Evolutionary conservation across 2,113 vertebrate genomes (phyloP), one percentile per base, ranked within the genome.

Genomic region (Aegotheles bennettii): DNA sequence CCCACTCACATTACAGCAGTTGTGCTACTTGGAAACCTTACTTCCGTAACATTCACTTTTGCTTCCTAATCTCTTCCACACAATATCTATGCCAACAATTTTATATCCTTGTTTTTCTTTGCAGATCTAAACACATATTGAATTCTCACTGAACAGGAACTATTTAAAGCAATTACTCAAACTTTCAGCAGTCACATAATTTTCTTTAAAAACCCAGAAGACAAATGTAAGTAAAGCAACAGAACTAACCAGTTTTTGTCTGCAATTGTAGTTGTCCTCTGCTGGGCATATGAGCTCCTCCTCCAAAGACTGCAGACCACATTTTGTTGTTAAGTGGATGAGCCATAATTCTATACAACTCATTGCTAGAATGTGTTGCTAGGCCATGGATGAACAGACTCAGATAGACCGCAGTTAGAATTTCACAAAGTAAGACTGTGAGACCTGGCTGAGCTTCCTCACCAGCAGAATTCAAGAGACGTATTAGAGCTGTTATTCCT

Each of bases 371-470:
- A 98, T 99, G 99, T 61, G 99, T 99, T 96, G 99, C 99, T 93
- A 99, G 97, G 88, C 99, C 99, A 93, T 99, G 99, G 90, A 99
- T 99, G 96, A 99, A 99, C 25, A 99, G 98, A 95, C 99, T 99
- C 93, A 99, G 98, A 97, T 98, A 99, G 42, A 99, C 98, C 0
- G 99, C 99, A 57, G 99, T 99, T 80, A 99, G 98, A 97, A 99
- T 98, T 98, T 99, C 99, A 93, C 99, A 99, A 45, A 99, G 98
- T 69, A 99, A 97, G 96, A 99, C 95, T 7, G 99, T 98, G 73
- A 99, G 98, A 54, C 98, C 98, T 12, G 99, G 98, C 59, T 99
- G 99, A 89, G 98, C 99, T 96, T 99, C 99, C 40, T 99, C 99
- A 3, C 99, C 99, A 53, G 98, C 98, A 84, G 98, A 98, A 98